These are phyloP conservation scores for Zootermopsis nevadensis DNA, from an alignment of 2,888 invertebrate species.

Conservation along the genomic window DNA sequence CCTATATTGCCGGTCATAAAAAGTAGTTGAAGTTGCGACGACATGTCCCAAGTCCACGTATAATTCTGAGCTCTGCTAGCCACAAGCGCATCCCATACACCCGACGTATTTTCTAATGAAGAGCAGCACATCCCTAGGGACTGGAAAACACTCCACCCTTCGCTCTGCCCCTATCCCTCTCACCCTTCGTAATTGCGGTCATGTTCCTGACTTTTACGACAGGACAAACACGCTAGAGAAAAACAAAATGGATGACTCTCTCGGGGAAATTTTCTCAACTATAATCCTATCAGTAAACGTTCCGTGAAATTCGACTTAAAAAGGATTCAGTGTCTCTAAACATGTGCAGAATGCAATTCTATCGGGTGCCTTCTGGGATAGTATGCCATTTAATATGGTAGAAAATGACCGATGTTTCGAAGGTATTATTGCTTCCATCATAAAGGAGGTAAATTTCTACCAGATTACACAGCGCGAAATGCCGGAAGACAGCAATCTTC, in stretches of 20 bases:
- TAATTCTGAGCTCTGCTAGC: background rate
- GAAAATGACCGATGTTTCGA: too few relatives aligned
- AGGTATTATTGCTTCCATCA: too few relatives aligned
- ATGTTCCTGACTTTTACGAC: slow-evolving; percentile 46
- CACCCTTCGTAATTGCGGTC: slow-evolving; percentile 43
- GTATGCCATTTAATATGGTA: too few relatives aligned
- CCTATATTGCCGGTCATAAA: too few relatives aligned
- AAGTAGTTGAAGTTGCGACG: too few relatives aligned
- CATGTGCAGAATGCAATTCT: too few relatives aligned
- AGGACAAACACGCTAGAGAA: slow-evolving; percentile 39
- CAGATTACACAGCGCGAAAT: too few relatives aligned
- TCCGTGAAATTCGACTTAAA: slow-evolving; percentile 9
- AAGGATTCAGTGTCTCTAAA: background rate
- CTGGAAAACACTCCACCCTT: background rate
- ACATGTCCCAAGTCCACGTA: too few relatives aligned
- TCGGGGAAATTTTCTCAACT: slow-evolving; percentile 20
- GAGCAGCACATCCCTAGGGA: slow-evolving; percentile 4
- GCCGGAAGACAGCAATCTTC: too few relatives aligned
- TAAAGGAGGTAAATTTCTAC: too few relatives aligned
- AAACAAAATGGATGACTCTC: slow-evolving; percentile 37
- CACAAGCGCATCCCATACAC: background rate
- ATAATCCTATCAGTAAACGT: background rate
- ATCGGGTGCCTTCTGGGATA: too few relatives aligned
- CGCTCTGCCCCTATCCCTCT: background rate
- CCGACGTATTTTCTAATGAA: slow-evolving; percentile 7